Conservation (phyloP, 2,797 vertebrate species). For the Tangara arthus region DNA sequence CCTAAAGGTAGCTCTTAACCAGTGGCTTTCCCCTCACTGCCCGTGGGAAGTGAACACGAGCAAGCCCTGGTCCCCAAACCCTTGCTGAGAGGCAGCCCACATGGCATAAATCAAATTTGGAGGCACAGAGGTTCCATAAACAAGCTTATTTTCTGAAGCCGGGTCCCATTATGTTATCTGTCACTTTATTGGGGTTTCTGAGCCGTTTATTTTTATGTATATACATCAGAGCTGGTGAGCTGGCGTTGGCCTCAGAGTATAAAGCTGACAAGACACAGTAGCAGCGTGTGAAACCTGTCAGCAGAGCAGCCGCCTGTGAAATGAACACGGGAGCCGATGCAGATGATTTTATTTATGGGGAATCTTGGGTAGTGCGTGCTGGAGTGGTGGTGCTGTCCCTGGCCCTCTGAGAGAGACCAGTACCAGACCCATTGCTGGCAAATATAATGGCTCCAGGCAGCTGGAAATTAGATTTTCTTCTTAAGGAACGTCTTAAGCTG, state of each 20-base stretch:
- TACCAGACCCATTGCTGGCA: background rate
- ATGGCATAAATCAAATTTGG: background rate
- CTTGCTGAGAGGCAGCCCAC: rapidly evolving
- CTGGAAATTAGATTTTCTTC: background rate
- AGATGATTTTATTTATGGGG: constrained; percentile 70
- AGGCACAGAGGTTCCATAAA: constrained; percentile 57
- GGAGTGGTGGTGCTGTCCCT: background rate
- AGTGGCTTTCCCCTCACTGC: background rate
- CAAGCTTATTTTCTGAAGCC: constrained; percentile 59
- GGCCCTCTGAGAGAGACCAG: rapidly evolving
- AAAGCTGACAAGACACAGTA: constrained; percentile 76
- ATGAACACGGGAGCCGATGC: constrained; percentile 73
- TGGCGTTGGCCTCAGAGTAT: constrained; percentile 54
- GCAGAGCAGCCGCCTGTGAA: constrained; percentile 81
- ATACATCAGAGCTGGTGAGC: constrained; percentile 49
- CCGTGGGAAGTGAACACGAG: rapidly evolving
- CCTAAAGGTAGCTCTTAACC: background rate
- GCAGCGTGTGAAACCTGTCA: constrained; percentile 74
- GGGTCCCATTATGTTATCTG: constrained; percentile 52
- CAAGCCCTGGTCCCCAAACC: background rate
- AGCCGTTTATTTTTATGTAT: constrained; percentile 74
- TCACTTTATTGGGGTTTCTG: constrained; percentile 65
- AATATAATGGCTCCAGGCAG: background rate
- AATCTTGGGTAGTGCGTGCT: constrained; percentile 31
- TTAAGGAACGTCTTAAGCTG: background rate